phyloP scores from a whole-genome alignment of 1,140 invertebrate species.

The Lasaia peninsularis region DNA sequence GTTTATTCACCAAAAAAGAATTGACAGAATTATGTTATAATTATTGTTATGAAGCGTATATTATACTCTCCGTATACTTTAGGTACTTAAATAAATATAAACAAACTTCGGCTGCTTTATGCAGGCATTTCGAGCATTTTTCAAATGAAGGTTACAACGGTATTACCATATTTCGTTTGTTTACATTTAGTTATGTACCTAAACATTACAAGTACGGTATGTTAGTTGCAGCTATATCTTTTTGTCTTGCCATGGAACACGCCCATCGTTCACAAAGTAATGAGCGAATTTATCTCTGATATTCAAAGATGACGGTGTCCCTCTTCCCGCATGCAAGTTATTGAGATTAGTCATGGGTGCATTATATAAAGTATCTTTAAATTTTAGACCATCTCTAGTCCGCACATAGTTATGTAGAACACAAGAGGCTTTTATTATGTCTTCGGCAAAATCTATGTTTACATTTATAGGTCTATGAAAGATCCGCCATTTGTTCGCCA shows the following conservation, averaged over 20 bases:
- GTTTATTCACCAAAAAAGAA: no score
- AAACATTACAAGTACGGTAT: not conserved
- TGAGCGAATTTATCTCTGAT: slow-evolving; percentile 26
- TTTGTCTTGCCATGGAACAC: slow-evolving; percentile 18
- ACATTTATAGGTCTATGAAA: slow-evolving; percentile 29
- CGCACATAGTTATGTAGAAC: slow-evolving; percentile 26
- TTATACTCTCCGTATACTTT: no score
- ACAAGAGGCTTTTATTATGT: slow-evolving; percentile 26
- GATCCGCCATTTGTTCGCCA: slow-evolving; percentile 41
- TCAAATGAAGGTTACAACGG: no score
- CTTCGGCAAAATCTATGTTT: slow-evolving; percentile 19
- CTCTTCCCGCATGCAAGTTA: not conserved
- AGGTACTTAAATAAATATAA: no score
- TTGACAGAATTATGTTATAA: no score
- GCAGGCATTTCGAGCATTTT: no score
- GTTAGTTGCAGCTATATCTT: no score
- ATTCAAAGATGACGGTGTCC: slow-evolving; percentile 16
- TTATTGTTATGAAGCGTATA: no score
- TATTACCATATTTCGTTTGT: no score
- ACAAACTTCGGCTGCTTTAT: no score
- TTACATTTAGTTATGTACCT: slow-evolving; percentile 12
- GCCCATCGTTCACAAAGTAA: slow-evolving; percentile 24
- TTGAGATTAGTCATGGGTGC: slow-evolving; percentile 2
- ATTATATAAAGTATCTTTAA: slow-evolving; percentile 18
- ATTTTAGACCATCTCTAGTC: slow-evolving; percentile 22